A percentile compares a stretch with the other conserved stretches of the same genome.
phyloP scores from a whole-genome alignment of 2,797 vertebrate species.

The Alosa sapidissima region DNA sequence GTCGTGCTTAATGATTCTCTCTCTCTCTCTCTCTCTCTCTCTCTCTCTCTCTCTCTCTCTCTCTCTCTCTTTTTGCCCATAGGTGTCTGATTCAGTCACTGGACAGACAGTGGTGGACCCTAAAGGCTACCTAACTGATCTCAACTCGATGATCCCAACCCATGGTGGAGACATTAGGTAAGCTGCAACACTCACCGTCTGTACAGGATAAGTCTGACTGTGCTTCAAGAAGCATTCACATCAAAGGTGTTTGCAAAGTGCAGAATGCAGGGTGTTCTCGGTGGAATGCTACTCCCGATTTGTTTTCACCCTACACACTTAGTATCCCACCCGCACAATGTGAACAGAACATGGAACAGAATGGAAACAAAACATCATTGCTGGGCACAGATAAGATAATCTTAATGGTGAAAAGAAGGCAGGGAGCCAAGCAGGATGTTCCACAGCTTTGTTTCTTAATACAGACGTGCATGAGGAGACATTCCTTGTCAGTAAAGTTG shows the following conservation, averaged over 20 bases:
- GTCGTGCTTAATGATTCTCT: too few species aligned
- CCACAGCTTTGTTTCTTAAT: too few species aligned
- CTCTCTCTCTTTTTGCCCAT: not conserved
- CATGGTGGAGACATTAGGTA: constrained; percentile 98
- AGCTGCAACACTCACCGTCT: constrained; percentile 37
- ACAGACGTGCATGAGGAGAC: too few species aligned
- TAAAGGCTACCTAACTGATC: constrained; percentile 95
- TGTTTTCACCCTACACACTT: not conserved
- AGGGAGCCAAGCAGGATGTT: too few species aligned
- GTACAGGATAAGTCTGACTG: not conserved
- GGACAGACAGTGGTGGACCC: constrained; percentile 98
- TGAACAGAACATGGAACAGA: not conserved
- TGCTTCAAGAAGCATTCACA: not conserved
- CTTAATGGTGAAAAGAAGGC: too few species aligned
- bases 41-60: not conserved
- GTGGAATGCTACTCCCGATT: not conserved
- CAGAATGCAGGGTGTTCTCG: not conserved
- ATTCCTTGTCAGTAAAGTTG: too few species aligned
- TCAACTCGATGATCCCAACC: constrained; percentile 99
- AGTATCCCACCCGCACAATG: not conserved
- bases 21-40: too few species aligned
- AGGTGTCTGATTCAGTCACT: constrained; percentile 98
- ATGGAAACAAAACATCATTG: not conserved
- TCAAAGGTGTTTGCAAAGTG: not conserved
- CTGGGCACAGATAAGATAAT: too few species aligned